Conservation (phyloP, 2,113 vertebrate genomes). For the Psophia crepitans region DNA sequence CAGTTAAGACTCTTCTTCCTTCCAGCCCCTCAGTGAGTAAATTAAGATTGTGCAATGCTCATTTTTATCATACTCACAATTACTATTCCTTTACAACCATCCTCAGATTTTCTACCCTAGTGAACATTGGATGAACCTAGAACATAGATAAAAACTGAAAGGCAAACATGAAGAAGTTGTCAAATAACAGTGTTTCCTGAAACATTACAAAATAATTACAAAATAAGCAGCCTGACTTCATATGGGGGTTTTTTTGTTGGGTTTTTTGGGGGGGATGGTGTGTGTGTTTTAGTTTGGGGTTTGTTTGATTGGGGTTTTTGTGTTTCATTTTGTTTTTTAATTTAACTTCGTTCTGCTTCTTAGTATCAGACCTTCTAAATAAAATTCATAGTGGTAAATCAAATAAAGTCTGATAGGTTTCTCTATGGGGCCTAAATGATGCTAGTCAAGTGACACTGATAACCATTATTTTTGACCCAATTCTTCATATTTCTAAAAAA, state of each 20-base stretch:
- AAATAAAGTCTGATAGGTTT: not conserved
- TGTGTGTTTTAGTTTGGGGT: no score
- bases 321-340: not conserved
- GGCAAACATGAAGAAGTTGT: not conserved
- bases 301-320: no score
- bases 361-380: not conserved
- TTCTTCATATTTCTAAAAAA: not conserved
- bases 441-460: not conserved
- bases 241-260: no score
- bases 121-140: not conserved
- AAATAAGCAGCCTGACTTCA: not conserved
- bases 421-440: not conserved
- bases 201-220: not conserved
- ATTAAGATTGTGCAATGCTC: not conserved
- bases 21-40: not conserved
- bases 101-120: not conserved
- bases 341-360: not conserved
- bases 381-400: not conserved
- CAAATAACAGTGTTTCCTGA: not conserved
- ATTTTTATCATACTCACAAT: not conserved
- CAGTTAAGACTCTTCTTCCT: not conserved
- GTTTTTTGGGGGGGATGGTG: no score
- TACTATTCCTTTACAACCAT: not conserved
- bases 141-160: not conserved
- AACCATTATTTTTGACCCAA: not conserved